These are phyloP conservation scores for Ptychochromis oligacanthus DNA, from an alignment of 2,113 vertebrate species.

Conservation along the genomic window DNA sequence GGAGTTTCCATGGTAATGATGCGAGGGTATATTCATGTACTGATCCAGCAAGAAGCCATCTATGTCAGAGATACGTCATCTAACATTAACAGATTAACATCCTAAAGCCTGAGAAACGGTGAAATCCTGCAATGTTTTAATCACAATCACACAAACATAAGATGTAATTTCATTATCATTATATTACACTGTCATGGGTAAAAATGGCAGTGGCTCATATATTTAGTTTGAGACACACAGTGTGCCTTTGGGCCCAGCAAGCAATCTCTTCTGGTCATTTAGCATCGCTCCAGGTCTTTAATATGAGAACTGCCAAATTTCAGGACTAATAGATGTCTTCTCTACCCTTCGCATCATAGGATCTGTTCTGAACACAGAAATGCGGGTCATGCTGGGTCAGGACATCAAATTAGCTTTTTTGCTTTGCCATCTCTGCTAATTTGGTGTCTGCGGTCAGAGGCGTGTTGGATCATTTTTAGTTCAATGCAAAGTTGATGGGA, in stretches of 20 bases:
- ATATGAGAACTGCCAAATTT: neutral
- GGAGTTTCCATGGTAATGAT: slow-evolving; percentile 61
- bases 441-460: neutral
- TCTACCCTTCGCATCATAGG: neutral
- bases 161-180: slow-evolving; percentile 25
- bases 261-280: slow-evolving; percentile 20
- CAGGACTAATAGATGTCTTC: neutral
- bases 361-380: slow-evolving; percentile 16
- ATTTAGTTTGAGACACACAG: slow-evolving; percentile 24
- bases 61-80: slow-evolving; percentile 23
- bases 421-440: neutral
- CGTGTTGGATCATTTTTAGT: slow-evolving; percentile 12
- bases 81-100: slow-evolving; percentile 35
- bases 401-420: slow-evolving; percentile 7
- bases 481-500: slow-evolving; percentile 24
- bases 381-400: neutral
- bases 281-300: slow-evolving; percentile 8
- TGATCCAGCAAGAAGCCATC: slow-evolving; percentile 62
- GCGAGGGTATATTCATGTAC: slow-evolving; percentile 46
- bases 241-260: neutral
- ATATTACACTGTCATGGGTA: slow-evolving; percentile 22
- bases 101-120: slow-evolving; percentile 20
- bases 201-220: slow-evolving; percentile 11
- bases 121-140: slow-evolving; percentile 17
- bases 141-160: slow-evolving; percentile 18